Conservation (phyloP, 2,888 invertebrate genomes). For the Priocnemis perturbator region DNA sequence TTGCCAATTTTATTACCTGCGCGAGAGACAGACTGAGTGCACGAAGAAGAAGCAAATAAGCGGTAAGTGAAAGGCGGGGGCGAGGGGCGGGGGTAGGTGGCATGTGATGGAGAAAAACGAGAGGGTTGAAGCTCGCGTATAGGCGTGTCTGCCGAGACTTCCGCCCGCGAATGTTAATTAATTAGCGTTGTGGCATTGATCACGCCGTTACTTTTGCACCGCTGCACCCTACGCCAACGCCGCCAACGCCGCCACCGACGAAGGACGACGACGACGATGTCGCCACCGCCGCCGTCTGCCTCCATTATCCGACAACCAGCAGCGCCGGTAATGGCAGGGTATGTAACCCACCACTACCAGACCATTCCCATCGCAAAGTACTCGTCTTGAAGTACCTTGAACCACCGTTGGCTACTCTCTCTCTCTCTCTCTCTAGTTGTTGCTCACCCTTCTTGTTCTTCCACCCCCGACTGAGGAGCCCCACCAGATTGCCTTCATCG, state of each 20-base stretch:
- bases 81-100: slow-evolving; percentile 10
- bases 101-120: slow-evolving; percentile 5
- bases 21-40: too few species aligned
- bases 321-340: slow-evolving; percentile 37
- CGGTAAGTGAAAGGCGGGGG: background rate
- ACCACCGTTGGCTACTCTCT: slow-evolving; percentile 15
- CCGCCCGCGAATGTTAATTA: slow-evolving; percentile 66
- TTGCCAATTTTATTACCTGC: slow-evolving; percentile 21
- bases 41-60: too few species aligned
- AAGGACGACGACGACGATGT: slow-evolving; percentile 19
- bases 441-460: too few species aligned
- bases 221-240: slow-evolving; percentile 42
- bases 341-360: slow-evolving; percentile 28
- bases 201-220: slow-evolving; percentile 57
- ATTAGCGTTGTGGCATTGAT: slow-evolving; percentile 68
- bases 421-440: background rate
- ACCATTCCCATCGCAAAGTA: slow-evolving; percentile 34
- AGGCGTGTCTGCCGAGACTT: slow-evolving; percentile 57
- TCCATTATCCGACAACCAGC: slow-evolving; percentile 46
- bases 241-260: slow-evolving; percentile 33
- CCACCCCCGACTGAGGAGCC: too few species aligned
- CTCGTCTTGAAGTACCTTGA: slow-evolving; percentile 40
- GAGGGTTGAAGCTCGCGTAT: slow-evolving; percentile 40
- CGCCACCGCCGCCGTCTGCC: slow-evolving; percentile 16
- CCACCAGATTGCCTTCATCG: slow-evolving; percentile 6